Base-by-base conservation (phyloP, 30 jellyfish, hydroid and myxozoan genomes). In the Cassiopea xamachana region DNA sequence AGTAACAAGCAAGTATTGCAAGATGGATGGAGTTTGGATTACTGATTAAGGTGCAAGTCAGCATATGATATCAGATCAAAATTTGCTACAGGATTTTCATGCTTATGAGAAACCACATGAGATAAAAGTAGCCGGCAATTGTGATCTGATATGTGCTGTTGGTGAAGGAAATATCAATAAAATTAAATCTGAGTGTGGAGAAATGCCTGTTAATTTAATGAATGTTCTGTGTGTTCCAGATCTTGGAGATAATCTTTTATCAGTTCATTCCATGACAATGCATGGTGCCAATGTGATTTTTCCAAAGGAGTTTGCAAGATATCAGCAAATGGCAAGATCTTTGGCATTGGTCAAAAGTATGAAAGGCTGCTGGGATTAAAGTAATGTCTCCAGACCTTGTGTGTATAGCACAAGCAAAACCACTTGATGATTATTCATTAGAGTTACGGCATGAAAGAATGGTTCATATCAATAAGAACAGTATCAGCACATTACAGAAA, bases 171-270 rank as follows among this genome's bases (percentile, higher is more conserved):
- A 64, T 49, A 27, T 82, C 12, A 82, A 60, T 19, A 82, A 67
- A 61, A 71, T 82, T 27, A 82, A 82, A 59, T 69, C 64, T 7
- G 91, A 71, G 47, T 46, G 68, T 82, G 91, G 91, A 15, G 72
- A 82, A 82, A 39, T 82, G 69, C 86, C 64, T 60, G 91, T 82
- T 18, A 70, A 61, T 59, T 48, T 82, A 1, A 47, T 61, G 70
- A 82, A 67, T 4, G 91, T 82, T 69, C 47, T 82, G 82, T 61
- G 91, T 61, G 91, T 82, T 69, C 91, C 91, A 49, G 82, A 69
- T 45, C 43, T 82, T 82, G 82, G 86, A 61, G 86, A 82, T 64
- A 67, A 71, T 67, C 48, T 82, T 5, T 61, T 82, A 71, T 82
- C 86, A 61, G 91, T 82, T 15, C 77, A 82, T 45, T 82, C 86